These are phyloP conservation scores for Brachymystax lenok DNA, from an alignment of 2,797 vertebrate genomes.

Conservation along the genomic window DNA sequence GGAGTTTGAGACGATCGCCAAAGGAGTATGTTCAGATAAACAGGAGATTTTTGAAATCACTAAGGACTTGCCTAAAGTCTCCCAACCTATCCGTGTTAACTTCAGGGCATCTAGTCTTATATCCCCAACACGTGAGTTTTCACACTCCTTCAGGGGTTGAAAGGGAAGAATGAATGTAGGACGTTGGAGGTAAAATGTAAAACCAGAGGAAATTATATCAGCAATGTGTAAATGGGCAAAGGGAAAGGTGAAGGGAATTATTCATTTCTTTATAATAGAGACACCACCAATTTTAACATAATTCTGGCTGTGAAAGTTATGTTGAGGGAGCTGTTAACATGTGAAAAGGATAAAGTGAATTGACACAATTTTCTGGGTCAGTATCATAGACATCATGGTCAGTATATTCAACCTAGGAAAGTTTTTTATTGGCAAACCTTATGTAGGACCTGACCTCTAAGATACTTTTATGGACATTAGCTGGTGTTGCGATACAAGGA, in stretches of 20 bases:
- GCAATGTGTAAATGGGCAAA: background rate
- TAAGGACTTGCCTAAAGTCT: conserved; percentile 34
- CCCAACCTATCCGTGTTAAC: conserved; percentile 26
- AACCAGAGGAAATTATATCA: background rate
- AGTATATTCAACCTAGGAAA: background rate
- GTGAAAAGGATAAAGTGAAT: background rate
- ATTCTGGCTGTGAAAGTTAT: background rate
- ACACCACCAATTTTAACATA: background rate
- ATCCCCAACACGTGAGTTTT: conserved; percentile 29
- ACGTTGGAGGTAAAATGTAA: background rate
- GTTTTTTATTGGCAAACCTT: background rate
- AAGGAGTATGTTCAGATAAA: conserved; percentile 26
- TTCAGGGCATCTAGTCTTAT: conserved; percentile 47
- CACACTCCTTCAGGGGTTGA: conserved; percentile 16
- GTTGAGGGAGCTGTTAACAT: background rate
- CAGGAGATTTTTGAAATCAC: conserved; percentile 31
- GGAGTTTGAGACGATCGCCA: conserved; percentile 29
- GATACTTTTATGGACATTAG: background rate
- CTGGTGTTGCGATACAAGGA: background rate
- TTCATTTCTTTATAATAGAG: background rate
- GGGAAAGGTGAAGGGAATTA: background rate
- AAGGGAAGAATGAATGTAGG: background rate
- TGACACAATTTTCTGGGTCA: background rate
- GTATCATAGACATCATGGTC: background rate
- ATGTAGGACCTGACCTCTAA: background rate